Evolutionary conservation across 2,113 vertebrate genomes (phyloP).

Genomic region (Ammodytes marinus): DNA sequence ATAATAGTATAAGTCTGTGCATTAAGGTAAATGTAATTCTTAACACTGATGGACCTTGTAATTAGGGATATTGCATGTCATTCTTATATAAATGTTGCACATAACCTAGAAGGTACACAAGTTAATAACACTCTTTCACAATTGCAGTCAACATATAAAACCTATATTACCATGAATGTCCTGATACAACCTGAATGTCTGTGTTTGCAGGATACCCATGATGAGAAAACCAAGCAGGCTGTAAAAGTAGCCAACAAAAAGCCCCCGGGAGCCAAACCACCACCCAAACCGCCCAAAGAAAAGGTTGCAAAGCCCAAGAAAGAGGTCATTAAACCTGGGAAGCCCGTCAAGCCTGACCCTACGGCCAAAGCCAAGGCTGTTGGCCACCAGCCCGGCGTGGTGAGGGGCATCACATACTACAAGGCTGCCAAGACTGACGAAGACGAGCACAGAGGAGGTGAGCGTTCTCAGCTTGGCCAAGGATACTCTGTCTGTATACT

Average conservation of each 20-base stretch:
- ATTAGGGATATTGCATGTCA: neutral
- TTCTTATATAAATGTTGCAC: neutral
- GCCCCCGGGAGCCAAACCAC: slow-evolving; percentile 73
- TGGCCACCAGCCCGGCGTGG: slow-evolving; percentile 88
- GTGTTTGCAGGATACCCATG: slow-evolving; percentile 86
- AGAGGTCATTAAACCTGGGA: slow-evolving; percentile 80
- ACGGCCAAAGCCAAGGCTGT: slow-evolving; percentile 85
- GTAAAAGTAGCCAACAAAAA: slow-evolving; percentile 85
- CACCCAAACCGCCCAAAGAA: slow-evolving; percentile 87
- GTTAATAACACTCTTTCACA: neutral
- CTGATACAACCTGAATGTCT: slow-evolving; percentile 12
- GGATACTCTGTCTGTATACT: neutral
- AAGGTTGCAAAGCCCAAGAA: slow-evolving; percentile 91
- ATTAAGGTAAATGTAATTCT: neutral
- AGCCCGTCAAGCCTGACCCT: slow-evolving; percentile 78
- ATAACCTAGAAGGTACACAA: neutral
- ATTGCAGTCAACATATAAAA: neutral
- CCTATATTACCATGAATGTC: neutral
- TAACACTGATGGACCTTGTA: neutral
- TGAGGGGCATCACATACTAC: slow-evolving; percentile 96
- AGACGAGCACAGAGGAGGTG: slow-evolving; percentile 77
- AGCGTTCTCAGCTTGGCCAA: slow-evolving; percentile 35
- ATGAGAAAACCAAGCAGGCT: slow-evolving; percentile 82
- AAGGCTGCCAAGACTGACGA: slow-evolving; percentile 86
- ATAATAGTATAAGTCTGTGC: neutral